These are phyloP conservation scores for Agrilus cyanescens DNA, from an alignment of 2,888 invertebrate genomes.

Conservation along the genomic window DNA sequence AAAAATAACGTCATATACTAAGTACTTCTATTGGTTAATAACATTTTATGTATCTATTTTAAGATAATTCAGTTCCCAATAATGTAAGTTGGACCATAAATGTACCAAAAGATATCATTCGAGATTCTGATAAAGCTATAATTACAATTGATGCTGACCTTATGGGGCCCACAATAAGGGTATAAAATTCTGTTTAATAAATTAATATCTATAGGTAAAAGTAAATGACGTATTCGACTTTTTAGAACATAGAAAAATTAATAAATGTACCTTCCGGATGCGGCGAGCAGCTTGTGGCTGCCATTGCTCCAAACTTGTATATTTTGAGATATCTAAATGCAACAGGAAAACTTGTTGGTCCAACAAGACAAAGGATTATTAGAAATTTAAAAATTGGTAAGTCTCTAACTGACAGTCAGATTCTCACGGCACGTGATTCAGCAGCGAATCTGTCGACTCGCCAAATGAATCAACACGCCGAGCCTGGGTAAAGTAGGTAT, in stretches of 20 bases:
- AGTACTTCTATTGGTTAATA: neutral
- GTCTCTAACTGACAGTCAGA: neutral
- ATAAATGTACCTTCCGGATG: slow-evolving; percentile 62
- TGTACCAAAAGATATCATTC: slow-evolving; percentile 42
- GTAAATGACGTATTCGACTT: slow-evolving; percentile 6
- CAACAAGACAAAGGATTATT: slow-evolving; percentile 42
- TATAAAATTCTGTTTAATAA: slow-evolving; percentile 11
- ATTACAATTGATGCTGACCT: slow-evolving; percentile 52
- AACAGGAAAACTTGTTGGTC: slow-evolving; percentile 39
- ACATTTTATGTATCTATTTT: slow-evolving; percentile 1
- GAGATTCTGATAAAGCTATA: slow-evolving; percentile 51
- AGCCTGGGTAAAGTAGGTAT: too few species aligned
- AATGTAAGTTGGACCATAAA: slow-evolving; percentile 36
- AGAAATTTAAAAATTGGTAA: slow-evolving; percentile 46
- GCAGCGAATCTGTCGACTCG: too few species aligned
- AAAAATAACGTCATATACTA: neutral
- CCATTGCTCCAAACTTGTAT: slow-evolving; percentile 61
- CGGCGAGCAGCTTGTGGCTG: slow-evolving; percentile 73
- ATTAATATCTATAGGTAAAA: neutral
- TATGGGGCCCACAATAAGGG: slow-evolving; percentile 48
- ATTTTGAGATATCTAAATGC: slow-evolving; percentile 50
- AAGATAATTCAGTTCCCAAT: slow-evolving; percentile 21
- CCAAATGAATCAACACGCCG: too few species aligned
- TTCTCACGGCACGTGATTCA: too few species aligned
- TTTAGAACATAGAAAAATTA: slow-evolving; percentile 52